These are phyloP conservation scores for Lycophotia porphyrea DNA, from an alignment of 2,888 invertebrate species.

Conservation along the genomic window DNA sequence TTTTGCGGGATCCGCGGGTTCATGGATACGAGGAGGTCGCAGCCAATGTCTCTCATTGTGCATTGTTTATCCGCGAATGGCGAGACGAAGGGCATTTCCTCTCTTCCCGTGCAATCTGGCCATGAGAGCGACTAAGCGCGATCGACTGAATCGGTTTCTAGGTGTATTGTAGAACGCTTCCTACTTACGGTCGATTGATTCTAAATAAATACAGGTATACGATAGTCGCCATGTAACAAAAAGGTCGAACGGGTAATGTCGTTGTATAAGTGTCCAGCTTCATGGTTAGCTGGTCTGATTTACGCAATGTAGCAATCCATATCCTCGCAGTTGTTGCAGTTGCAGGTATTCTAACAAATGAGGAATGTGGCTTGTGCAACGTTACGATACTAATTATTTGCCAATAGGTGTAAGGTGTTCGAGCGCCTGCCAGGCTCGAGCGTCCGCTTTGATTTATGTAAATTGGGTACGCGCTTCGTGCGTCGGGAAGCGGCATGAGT, in stretches of 20 bases:
- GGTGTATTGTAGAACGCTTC: conserved; percentile 66
- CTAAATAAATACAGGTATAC: conserved; percentile 53
- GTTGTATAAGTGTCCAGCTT: conserved; percentile 61
- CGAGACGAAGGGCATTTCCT: conserved; percentile 86
- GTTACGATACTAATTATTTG: conserved; percentile 73
- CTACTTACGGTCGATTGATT: conserved; percentile 64
- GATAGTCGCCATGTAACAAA: conserved; percentile 56
- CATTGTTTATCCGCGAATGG: conserved; percentile 81
- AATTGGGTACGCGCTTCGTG: conserved; percentile 76
- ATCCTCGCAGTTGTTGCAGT: conserved; percentile 37
- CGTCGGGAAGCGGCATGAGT: conserved; percentile 68
- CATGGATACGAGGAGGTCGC: conserved; percentile 83
- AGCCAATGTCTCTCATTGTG: conserved; percentile 85
- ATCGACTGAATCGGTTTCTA: conserved; percentile 70
- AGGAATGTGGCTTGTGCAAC: conserved; percentile 54
- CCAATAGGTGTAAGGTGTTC: conserved; percentile 74
- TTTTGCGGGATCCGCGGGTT: conserved; percentile 68
- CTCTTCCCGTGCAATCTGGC: conserved; percentile 79
- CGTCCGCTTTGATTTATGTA: conserved; percentile 81
- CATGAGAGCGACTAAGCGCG: conserved; percentile 77
- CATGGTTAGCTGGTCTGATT: conserved; percentile 42
- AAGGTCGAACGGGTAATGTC: conserved; percentile 58
- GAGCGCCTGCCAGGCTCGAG: conserved; percentile 67
- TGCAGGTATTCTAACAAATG: conserved; percentile 55
- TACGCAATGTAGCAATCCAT: conserved; percentile 48